Conservation (phyloP, 2,113 vertebrate species). For the cattle (Bos taurus) region DNA sequence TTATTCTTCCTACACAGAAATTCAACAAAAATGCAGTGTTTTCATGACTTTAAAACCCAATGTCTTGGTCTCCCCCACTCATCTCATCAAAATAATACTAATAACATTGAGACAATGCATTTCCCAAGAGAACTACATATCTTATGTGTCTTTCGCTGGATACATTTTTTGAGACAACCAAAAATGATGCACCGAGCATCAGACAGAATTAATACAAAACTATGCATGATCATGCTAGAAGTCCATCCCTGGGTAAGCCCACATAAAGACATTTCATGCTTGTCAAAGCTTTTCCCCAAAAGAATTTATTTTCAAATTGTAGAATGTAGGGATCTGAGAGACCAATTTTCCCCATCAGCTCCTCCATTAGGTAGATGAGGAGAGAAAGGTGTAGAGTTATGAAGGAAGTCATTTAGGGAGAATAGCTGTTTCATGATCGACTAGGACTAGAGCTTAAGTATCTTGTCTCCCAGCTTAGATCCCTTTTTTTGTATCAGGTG, state of each 20-base stretch:
- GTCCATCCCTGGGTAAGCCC: background rate
- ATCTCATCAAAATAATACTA: constrained; percentile 74
- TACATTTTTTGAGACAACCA: constrained; percentile 61
- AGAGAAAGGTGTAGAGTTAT: background rate
- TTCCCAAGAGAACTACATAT: constrained; percentile 71
- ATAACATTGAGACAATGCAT: constrained; percentile 57
- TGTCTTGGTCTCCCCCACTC: constrained; percentile 53
- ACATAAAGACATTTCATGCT: background rate
- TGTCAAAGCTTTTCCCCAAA: background rate
- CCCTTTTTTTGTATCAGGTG: background rate
- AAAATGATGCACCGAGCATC: constrained; percentile 63
- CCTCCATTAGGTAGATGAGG: background rate
- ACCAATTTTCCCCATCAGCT: background rate
- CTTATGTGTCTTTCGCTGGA: constrained; percentile 75
- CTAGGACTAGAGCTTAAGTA: background rate
- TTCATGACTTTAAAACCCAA: constrained; percentile 66
- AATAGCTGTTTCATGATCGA: background rate
- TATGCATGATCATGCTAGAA: background rate
- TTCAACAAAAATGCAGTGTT: constrained; percentile 71
- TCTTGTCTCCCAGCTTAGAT: background rate
- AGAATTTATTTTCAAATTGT: background rate
- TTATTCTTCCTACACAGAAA: constrained; percentile 72
- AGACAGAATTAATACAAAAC: background rate
- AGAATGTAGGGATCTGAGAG: background rate
- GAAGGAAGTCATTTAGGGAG: background rate